Conservation (phyloP, 2,113 vertebrate genomes). For the Osmerus eperlanus region DNA sequence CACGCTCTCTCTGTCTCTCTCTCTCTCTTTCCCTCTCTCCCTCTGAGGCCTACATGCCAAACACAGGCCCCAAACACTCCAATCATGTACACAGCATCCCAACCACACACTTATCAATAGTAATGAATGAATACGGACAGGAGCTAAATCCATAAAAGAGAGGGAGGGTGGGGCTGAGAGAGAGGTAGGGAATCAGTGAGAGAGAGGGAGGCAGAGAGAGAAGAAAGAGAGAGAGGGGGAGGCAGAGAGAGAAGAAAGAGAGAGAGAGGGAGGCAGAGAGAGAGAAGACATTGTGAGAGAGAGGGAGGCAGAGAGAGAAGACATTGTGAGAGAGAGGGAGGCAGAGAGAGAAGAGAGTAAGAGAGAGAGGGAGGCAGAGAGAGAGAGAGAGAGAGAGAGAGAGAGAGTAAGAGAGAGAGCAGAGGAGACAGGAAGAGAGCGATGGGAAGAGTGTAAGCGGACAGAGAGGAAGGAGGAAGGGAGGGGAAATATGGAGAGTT, state of each 20-base stretch:
- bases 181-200: conserved; percentile 56
- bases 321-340: background rate
- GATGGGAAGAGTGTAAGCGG: background rate
- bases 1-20: conserved; percentile 33
- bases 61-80: conserved; percentile 78
- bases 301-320: too few relatives aligned
- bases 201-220: conserved; percentile 50
- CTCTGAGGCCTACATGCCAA: conserved; percentile 78
- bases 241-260: background rate
- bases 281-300: too few relatives aligned
- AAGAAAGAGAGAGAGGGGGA: background rate
- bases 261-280: too few relatives aligned
- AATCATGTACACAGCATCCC: conserved; percentile 84
- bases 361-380: too few relatives aligned
- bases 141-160: conserved; percentile 56
- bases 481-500: background rate
- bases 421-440: background rate
- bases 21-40: background rate
- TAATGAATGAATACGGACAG: conserved; percentile 88
- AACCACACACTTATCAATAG: conserved; percentile 75
- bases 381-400: too few relatives aligned
- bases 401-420: background rate
- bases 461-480: background rate
- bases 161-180: conserved; percentile 59
- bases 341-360: background rate